These are phyloP conservation scores for Crossoptilon crossoptilon DNA, from an alignment of 2,797 vertebrate species.

Conservation along the genomic window DNA sequence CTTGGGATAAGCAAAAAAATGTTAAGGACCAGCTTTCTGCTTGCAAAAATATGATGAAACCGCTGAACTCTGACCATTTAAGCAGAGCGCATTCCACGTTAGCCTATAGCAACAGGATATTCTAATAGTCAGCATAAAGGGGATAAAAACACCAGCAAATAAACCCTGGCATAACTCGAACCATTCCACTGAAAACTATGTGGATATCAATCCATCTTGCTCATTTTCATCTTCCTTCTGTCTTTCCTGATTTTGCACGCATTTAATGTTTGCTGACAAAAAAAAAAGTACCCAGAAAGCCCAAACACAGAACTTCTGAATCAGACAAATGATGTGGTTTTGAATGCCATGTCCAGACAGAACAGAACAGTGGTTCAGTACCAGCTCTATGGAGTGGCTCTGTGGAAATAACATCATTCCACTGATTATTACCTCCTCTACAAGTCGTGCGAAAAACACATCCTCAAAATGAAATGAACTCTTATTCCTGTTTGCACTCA, in stretches of 20 bases:
- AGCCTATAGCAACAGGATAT: constrained; percentile 19
- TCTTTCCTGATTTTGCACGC: background rate
- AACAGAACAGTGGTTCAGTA: background rate
- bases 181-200: background rate
- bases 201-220: background rate
- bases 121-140: background rate
- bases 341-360: background rate
- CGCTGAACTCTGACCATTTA: constrained; percentile 33
- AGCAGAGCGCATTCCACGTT: background rate
- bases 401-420: background rate
- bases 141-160: constrained; percentile 1
- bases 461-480: background rate
- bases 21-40: constrained; percentile 9
- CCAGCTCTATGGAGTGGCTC: background rate
- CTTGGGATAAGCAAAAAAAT: background rate
- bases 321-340: background rate
- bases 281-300: background rate
- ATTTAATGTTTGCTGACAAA: background rate
- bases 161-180: constrained; percentile 10
- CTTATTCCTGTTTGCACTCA: background rate
- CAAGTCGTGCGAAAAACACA: background rate
- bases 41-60: constrained; percentile 42
- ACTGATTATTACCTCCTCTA: background rate
- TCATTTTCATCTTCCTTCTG: constrained; percentile 29
- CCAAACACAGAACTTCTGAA: background rate